A percentile compares a stretch with the other conserved stretches of the same genome.
phyloP scores from a whole-genome alignment of 2,888 invertebrate species.

The Xanthorhoe designata region DNA sequence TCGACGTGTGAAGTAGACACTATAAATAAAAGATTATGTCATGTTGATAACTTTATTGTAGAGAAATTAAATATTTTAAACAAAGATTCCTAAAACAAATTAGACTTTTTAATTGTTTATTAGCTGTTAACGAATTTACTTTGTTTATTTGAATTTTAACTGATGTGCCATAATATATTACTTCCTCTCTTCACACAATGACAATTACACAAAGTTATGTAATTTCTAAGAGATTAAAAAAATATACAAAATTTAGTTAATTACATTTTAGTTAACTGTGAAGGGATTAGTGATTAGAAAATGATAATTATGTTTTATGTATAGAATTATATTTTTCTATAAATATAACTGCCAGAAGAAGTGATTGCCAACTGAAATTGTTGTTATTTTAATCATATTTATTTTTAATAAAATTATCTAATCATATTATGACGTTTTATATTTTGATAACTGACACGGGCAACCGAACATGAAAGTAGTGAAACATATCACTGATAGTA shows the following conservation, averaged over 20 bases:
- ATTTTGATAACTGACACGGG: constrained; percentile 38
- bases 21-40: constrained; percentile 21
- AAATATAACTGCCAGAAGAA: constrained; percentile 34
- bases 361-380: constrained; percentile 29
- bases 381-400: constrained; percentile 50
- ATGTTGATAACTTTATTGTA: constrained; percentile 12
- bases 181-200: constrained; percentile 33
- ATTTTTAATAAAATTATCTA: constrained; percentile 58
- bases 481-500: constrained; percentile 25
- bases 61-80: constrained; percentile 4
- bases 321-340: constrained; percentile 41
- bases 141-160: constrained; percentile 36
- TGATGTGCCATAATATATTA: constrained; percentile 42
- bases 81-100: constrained; percentile 14
- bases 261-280: constrained; percentile 23
- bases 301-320: constrained; percentile 32
- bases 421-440: constrained; percentile 39
- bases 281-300: constrained; percentile 31
- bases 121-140: constrained; percentile 15
- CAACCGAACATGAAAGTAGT: too few relatives aligned
- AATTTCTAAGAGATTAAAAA: not conserved
- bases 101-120: constrained; percentile 8
- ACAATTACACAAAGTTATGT: too few relatives aligned
- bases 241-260: not conserved
- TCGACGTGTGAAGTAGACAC: constrained; percentile 20